These are phyloP conservation scores for Anas bernieri DNA, from an alignment of 2,797 vertebrate genomes.

Conservation along the genomic window DNA sequence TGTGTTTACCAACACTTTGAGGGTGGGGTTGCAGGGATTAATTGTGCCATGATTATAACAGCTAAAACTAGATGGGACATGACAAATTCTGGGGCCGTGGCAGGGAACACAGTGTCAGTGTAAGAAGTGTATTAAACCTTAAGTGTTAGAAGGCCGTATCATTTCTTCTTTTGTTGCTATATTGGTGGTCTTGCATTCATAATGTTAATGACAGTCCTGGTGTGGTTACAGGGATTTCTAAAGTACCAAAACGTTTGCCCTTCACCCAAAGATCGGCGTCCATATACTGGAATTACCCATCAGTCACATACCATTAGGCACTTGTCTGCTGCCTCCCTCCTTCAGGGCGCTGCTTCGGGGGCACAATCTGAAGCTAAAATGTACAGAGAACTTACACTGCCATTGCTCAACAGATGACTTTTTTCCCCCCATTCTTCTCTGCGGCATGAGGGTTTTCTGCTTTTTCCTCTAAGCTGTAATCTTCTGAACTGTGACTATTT, in stretches of 20 bases:
- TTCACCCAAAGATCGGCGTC: background rate
- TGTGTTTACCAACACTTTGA: background rate
- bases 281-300: background rate
- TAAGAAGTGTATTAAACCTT: background rate
- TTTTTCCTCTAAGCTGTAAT: background rate
- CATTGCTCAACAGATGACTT: background rate
- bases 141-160: accelerated
- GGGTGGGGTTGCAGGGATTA: background rate
- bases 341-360: accelerated
- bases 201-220: background rate
- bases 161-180: background rate
- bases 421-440: background rate
- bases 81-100: background rate
- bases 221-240: background rate
- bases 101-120: background rate
- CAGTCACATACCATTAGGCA: background rate
- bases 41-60: background rate
- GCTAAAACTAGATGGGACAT: background rate
- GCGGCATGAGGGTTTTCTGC: background rate
- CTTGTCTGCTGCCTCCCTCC: background rate
- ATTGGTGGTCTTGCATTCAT: background rate
- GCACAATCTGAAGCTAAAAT: background rate
- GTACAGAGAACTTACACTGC: accelerated
- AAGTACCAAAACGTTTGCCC: background rate
- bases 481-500: background rate